Evolutionary conservation across 2,888 invertebrate species (phyloP).

Genomic region (Acronicta leporina): DNA sequence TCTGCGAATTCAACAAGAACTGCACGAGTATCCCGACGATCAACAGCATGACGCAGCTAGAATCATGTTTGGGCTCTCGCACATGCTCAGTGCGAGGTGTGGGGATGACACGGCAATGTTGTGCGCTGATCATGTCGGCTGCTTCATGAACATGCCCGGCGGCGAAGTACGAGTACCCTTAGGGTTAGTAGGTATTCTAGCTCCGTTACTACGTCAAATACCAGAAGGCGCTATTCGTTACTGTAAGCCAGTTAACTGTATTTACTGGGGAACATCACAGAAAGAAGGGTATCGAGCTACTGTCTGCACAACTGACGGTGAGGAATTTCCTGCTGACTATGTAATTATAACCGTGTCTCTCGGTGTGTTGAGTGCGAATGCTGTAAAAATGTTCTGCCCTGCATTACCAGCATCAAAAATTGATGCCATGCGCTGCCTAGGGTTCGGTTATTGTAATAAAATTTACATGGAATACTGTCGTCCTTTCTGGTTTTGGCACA

Average conservation of each 20-base stretch:
- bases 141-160: conserved; percentile 89
- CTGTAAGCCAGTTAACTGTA: conserved; percentile 91
- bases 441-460: conserved; percentile 93
- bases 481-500: conserved; percentile 93
- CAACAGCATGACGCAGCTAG: conserved; percentile 91
- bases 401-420: conserved; percentile 91
- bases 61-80: conserved; percentile 91
- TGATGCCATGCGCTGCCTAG: conserved; percentile 91
- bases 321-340: conserved; percentile 93
- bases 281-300: conserved; percentile 83
- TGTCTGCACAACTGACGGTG: conserved; percentile 91
- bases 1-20: conserved; percentile 91
- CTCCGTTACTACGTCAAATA: conserved; percentile 90
- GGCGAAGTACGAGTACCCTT: conserved; percentile 90
- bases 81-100: conserved; percentile 89
- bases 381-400: conserved; percentile 92
- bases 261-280: conserved; percentile 91
- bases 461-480: conserved; percentile 93
- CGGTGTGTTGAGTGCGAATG: conserved; percentile 92
- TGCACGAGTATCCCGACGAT: conserved; percentile 91
- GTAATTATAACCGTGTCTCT: conserved; percentile 94
- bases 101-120: conserved; percentile 90
- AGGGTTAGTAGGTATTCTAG: conserved; percentile 90
- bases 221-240: conserved; percentile 90
- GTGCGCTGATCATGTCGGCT: conserved; percentile 77